phyloP scores from a whole-genome alignment of 2,888 invertebrate genomes.

The Heliconius charithonia region DNA sequence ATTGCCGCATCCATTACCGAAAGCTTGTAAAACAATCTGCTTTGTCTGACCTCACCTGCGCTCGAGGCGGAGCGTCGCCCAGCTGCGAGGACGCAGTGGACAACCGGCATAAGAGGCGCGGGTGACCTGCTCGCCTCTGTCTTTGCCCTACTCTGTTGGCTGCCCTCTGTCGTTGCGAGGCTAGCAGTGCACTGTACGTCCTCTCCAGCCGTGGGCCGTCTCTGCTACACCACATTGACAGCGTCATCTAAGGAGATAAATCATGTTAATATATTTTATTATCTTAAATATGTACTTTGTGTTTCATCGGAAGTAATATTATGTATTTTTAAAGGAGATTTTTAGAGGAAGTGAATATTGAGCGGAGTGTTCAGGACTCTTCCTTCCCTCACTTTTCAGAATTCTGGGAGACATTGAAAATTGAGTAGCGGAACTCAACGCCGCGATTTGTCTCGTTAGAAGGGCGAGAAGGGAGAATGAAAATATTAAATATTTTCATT shows the following conservation, averaged over 20 bases:
- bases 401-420: too few species aligned
- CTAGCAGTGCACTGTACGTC: conserved; percentile 64
- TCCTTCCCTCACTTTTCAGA: too few species aligned
- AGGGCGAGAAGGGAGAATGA: too few species aligned
- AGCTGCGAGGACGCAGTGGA: conserved; percentile 75
- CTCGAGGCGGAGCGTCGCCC: conserved; percentile 72
- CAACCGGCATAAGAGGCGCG: conserved; percentile 65
- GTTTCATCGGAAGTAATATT: too few species aligned
- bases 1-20: conserved; percentile 10
- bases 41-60: conserved; percentile 79
- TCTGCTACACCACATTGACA: conserved; percentile 73
- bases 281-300: too few species aligned
- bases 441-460: too few species aligned
- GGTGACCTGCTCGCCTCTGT: conserved; percentile 55
- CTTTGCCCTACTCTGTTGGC: conserved; percentile 49
- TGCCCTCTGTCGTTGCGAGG: conserved; percentile 59
- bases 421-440: too few species aligned
- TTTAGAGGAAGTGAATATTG: too few species aligned
- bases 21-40: conserved; percentile 26
- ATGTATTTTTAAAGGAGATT: too few species aligned
- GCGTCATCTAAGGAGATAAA: conserved; percentile 62
- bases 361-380: too few species aligned
- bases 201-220: conserved; percentile 56
- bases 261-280: neutral
- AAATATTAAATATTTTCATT: too few species aligned